Evolutionary conservation across 1,140 invertebrate species (phyloP).

Genomic region (Cydia fagiglandana): DNA sequence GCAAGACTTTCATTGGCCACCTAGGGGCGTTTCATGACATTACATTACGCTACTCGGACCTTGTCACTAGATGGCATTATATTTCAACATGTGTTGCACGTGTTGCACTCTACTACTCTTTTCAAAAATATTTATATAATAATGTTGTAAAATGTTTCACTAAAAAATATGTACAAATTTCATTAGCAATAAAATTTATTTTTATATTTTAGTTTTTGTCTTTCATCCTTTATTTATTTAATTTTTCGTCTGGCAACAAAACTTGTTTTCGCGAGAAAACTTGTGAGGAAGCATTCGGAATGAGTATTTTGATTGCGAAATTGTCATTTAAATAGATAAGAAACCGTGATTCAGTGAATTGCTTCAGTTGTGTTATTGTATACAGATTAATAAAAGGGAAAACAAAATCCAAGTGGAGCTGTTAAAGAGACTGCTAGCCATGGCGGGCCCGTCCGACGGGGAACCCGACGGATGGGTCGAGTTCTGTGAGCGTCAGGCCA

Average conservation of each 20-base stretch:
- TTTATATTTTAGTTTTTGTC: neutral
- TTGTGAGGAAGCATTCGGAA: conserved; percentile 64
- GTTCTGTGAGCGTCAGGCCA: conserved; percentile 94
- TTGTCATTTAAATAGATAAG: conserved; percentile 51
- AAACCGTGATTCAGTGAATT: conserved; percentile 41
- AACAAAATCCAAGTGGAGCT: conserved; percentile 70
- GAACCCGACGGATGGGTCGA: conserved; percentile 85
- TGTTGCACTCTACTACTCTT: no score
- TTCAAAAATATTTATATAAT: neutral
- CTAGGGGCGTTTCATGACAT: no score
- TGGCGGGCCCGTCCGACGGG: conserved; percentile 78
- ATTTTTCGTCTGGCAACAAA: conserved; percentile 63
- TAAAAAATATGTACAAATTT: no score
- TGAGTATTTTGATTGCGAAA: conserved; percentile 70
- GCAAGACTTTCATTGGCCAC: no score
- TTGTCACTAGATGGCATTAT: no score
- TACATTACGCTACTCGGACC: no score
- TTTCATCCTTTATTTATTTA: conserved; percentile 9
- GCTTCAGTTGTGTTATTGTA: conserved; percentile 42
- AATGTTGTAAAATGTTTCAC: neutral
- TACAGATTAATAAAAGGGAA: conserved; percentile 44
- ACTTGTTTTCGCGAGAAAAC: conserved; percentile 70
- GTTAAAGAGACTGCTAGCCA: conserved; percentile 72
- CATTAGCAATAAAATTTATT: neutral
- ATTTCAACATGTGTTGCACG: no score